Evolutionary conservation across 2,888 invertebrate genomes (phyloP), one percentile per base, ranked within the genome.

Genomic region (Eupithecia tripunctaria): DNA sequence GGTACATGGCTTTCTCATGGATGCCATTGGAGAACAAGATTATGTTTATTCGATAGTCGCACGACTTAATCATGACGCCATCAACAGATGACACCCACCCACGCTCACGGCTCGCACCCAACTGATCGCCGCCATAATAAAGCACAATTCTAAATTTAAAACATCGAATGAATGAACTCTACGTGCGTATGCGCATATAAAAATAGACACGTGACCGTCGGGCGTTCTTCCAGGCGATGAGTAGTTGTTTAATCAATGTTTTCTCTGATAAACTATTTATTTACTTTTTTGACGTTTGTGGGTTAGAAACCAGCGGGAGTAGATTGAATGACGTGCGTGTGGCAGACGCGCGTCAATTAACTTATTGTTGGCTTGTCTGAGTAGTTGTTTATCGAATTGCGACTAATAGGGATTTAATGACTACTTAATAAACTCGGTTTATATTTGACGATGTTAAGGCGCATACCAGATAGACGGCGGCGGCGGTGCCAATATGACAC

Each of bases 121-220:
- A 82, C 80, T 82, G 82, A 80, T 77, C 78, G 59, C 73, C 43
- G 76, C 82, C 79, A 83, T 82, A 84, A 83, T 81, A 84, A 70
- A 84, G 82, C 83, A 83, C 79, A 81, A 78, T 86, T 89, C 90
- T 89, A 89, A 85, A 85, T 88, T 85, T 89, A 88, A 86, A 85
- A 78, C 66, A 72, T 80, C 81, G 89, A 89, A 91, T 93, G 91
- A 92, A 92, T 92, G 92, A 92, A 92, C 91, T 90, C 85, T 86
- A 82, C 84, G 86, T 88, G 91, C 89, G 90, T 85, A 86, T 82
- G 86, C 88, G 88, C 86, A 81, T 80, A 78, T 81, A 84, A 87
- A 91, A 88, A 90, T 85, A 82, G 81, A 80, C 81, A 72, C 81
- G 81, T 87, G 88, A 88, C 89, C 87, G 86, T 81, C 88, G 85